These are phyloP conservation scores for Schizaphis graminum DNA, from an alignment of 2,888 invertebrate genomes.

Conservation along the genomic window DNA sequence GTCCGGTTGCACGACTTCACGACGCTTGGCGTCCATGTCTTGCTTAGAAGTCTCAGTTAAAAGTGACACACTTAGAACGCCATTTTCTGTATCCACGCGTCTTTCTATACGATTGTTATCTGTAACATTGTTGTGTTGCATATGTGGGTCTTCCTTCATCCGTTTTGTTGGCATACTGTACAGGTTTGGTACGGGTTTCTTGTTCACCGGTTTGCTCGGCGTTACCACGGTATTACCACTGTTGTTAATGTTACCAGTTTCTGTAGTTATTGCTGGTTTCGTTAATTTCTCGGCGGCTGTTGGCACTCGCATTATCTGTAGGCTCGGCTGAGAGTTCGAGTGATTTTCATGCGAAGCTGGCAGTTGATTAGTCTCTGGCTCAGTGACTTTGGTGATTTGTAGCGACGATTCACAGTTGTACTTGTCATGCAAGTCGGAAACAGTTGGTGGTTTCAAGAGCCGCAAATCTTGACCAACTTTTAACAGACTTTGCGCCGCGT, in stretches of 20 bases:
- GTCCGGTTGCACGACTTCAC: slow-evolving; percentile 68
- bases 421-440: slow-evolving; percentile 35
- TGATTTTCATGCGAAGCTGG: background rate
- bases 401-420: slow-evolving; percentile 61
- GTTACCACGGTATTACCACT: background rate
- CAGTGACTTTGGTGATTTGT: slow-evolving; percentile 63
- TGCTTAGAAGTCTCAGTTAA: slow-evolving; percentile 66
- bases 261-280: background rate
- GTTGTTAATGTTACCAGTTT: background rate
- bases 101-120: slow-evolving; percentile 59
- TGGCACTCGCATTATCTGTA: slow-evolving; percentile 58
- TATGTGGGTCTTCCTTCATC: slow-evolving; percentile 4
- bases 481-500: slow-evolving; percentile 48
- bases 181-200: slow-evolving; percentile 55
- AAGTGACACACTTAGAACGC: slow-evolving; percentile 62
- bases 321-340: slow-evolving; percentile 27
- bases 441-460: background rate
- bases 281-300: background rate
- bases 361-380: slow-evolving; percentile 40
- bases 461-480: slow-evolving; percentile 52
- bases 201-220: slow-evolving; percentile 39
- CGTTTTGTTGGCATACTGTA: slow-evolving; percentile 61
- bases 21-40: slow-evolving; percentile 67
- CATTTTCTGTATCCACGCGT: slow-evolving; percentile 65
- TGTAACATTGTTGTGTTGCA: background rate